phyloP scores from a whole-genome alignment of 30 jellyfish, hydroid and myxozoan genomes.

The Hydractinia symbiolongicarpus region DNA sequence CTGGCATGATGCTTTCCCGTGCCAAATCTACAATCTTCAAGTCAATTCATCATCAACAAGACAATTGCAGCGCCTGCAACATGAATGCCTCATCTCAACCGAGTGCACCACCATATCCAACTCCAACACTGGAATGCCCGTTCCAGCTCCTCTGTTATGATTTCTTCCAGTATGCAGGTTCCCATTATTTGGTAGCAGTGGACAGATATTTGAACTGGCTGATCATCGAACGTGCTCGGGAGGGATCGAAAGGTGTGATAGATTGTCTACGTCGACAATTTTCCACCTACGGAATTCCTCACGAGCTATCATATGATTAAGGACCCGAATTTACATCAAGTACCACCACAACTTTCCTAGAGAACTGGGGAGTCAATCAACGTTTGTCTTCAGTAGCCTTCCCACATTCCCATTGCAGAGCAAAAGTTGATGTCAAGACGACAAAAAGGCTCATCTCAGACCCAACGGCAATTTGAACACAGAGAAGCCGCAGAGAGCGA shows the following conservation, averaged over 20 bases:
- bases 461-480: slow-evolving; percentile 22
- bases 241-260: neutral
- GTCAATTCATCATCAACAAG: neutral
- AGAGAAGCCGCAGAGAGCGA: slow-evolving; percentile 13
- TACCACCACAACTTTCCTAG: neutral
- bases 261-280: neutral
- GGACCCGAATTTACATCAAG: slow-evolving; percentile 11
- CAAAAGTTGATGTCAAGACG: slow-evolving; percentile 17
- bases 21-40: slow-evolving; percentile 36
- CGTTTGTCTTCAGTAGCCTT: slow-evolving; percentile 16
- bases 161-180: neutral
- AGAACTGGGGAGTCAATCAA: slow-evolving; percentile 19
- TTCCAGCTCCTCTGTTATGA: neutral
- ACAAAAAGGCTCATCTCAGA: neutral
- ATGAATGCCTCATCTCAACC: slow-evolving; percentile 17
- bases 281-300: slow-evolving; percentile 17
- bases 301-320: slow-evolving; percentile 5
- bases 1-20: slow-evolving; percentile 18
- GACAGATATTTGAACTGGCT: slow-evolving; percentile 22
- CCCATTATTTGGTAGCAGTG: slow-evolving; percentile 15
- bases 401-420: slow-evolving; percentile 18
- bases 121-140: neutral
- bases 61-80: slow-evolving; percentile 8
- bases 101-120: neutral
- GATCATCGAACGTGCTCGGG: slow-evolving; percentile 5